Evolutionary conservation across 2,797 vertebrate genomes (phyloP).

Genomic region (Platyrinchus mystaceus): DNA sequence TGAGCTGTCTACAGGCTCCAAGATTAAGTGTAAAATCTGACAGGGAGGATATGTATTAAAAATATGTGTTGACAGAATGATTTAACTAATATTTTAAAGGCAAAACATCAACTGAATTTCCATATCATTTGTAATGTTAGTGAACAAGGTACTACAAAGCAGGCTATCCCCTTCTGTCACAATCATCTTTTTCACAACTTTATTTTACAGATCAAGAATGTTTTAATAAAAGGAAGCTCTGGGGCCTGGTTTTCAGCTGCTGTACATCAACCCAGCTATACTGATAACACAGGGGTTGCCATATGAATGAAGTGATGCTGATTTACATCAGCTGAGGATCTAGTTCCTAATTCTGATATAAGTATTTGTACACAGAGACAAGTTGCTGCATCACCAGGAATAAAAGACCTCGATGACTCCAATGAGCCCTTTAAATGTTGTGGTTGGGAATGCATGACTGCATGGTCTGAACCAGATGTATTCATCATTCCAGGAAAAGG

Average conservation of each 20-base stretch:
- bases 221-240: constrained; percentile 45
- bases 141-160: constrained; percentile 48
- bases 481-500: not conserved
- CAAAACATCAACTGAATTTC: constrained; percentile 60
- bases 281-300: not conserved
- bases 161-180: constrained; percentile 51
- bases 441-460: not conserved
- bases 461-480: not conserved
- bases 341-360: not conserved
- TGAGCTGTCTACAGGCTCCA: constrained; percentile 59
- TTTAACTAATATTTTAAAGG: constrained; percentile 64
- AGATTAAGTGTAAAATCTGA: constrained; percentile 62
- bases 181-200: constrained; percentile 33
- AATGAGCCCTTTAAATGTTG: not conserved
- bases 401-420: not conserved
- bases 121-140: constrained; percentile 37
- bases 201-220: constrained; percentile 42
- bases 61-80: constrained; percentile 67
- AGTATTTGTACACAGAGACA: not conserved
- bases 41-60: constrained; percentile 60
- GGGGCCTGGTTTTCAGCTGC: constrained; percentile 38
- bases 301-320: not conserved
- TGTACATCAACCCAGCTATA: constrained; percentile 15
- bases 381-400: not conserved
- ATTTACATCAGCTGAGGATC: not conserved